Conservation (phyloP, 2,113 vertebrate genomes). For the Silurus meridionalis region DNA sequence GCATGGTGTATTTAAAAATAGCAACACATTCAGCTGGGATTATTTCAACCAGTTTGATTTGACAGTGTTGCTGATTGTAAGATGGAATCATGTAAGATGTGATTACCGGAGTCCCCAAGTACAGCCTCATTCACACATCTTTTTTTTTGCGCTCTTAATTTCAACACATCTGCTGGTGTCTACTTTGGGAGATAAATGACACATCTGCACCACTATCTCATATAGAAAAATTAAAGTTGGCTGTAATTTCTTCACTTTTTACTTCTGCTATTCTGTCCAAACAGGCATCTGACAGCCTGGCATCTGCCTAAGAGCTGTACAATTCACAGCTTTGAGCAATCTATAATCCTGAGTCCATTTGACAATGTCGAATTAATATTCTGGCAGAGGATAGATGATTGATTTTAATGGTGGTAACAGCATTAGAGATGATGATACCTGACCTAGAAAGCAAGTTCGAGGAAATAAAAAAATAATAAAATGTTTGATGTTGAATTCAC, state of each 20-base stretch:
- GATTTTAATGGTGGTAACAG: constrained; percentile 33
- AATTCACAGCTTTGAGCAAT: constrained; percentile 17
- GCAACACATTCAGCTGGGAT: not conserved
- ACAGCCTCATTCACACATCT: constrained; percentile 37
- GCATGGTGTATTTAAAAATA: not conserved
- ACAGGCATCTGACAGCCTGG: constrained; percentile 47
- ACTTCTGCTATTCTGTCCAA: constrained; percentile 31
- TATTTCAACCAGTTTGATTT: constrained; percentile 11
- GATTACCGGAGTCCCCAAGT: constrained; percentile 41
- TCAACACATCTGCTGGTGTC: constrained; percentile 47
- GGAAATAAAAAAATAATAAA: constrained; percentile 1
- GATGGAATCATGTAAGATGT: constrained; percentile 20
- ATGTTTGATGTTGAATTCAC: constrained; percentile 31
- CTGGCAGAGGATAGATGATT: constrained; percentile 30
- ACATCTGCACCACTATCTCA: constrained; percentile 32
- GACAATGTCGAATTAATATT: constrained; percentile 44
- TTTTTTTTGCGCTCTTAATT: constrained; percentile 32
- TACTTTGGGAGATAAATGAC: constrained; percentile 33
- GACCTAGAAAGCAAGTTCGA: constrained; percentile 18
- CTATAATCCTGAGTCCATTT: constrained; percentile 19
- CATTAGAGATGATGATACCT: constrained; percentile 31
- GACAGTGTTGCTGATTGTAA: constrained; percentile 25
- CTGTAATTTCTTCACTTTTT: constrained; percentile 41
- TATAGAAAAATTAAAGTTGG: constrained; percentile 32
- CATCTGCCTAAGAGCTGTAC: constrained; percentile 38